Evolutionary conservation across 2,113 vertebrate genomes (phyloP).

Genomic region (Erythrocebus patas): DNA sequence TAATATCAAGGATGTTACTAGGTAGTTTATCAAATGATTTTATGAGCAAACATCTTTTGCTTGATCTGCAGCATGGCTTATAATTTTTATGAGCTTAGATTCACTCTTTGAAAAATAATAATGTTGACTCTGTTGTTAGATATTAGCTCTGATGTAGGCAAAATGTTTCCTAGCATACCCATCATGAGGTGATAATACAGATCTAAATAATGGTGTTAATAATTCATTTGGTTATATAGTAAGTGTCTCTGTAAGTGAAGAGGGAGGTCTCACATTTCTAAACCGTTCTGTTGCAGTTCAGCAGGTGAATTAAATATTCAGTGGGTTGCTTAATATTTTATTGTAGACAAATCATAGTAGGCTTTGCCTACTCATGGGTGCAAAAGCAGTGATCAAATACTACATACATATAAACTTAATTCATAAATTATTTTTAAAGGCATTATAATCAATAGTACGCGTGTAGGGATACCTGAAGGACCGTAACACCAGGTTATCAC

Average conservation of each 20-base stretch:
- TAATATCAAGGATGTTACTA: neutral
- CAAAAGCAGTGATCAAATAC: conserved; percentile 67
- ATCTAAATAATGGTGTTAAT: conserved; percentile 57
- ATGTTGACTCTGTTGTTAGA: neutral
- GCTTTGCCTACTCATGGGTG: conserved; percentile 63
- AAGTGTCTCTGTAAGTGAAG: conserved; percentile 65
- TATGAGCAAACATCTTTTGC: conserved; percentile 7
- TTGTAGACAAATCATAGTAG: conserved; percentile 76
- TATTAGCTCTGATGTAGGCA: neutral
- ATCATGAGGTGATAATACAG: conserved; percentile 59
- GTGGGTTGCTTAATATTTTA: conserved; percentile 81
- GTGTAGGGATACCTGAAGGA: neutral
- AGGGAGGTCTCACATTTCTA: conserved; percentile 62
- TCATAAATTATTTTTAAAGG: conserved; percentile 54
- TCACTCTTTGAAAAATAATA: conserved; percentile 28
- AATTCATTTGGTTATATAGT: conserved; percentile 64
- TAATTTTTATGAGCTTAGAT: conserved; percentile 20
- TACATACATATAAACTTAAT: neutral
- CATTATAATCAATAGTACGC: neutral
- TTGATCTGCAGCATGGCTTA: neutral
- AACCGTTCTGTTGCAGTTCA: conserved; percentile 64
- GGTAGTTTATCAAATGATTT: neutral
- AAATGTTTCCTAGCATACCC: conserved; percentile 1
- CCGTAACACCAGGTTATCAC: neutral
- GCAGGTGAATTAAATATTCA: conserved; percentile 83